Base-by-base conservation (phyloP, 1,140 invertebrate species). In the Oppia nitens region DNA sequence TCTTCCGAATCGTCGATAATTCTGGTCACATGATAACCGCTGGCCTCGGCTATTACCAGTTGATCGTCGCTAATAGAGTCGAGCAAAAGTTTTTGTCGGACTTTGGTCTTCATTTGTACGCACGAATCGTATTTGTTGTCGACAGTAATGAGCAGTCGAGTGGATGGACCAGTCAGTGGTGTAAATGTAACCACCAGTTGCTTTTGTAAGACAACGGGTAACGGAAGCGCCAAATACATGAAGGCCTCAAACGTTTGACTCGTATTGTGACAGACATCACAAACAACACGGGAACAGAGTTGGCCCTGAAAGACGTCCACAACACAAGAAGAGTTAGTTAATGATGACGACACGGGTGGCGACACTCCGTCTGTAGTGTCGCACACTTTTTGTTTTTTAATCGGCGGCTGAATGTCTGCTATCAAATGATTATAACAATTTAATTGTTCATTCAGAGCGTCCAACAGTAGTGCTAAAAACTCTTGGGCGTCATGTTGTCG, bases 241-340 rank as follows among this genome's bases (percentile, higher is more conserved):
- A 84, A 84, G 29, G 82, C 81, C 64, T 84, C 82, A 64, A 81
- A 82, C 11, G 81, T 83, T 11, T 82, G 77, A 2, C 81, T 83
- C 14, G 80, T 73, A 67, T 81, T 80, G 40, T 75, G 75, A 69
- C 82, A 84, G 45, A 73, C 74, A n/a, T 75, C 76, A 64, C 82
- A 84, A 25, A 72, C 73, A 71, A 84, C 81, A 60, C 80, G 81
- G 67, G 79, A 82, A 66, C 82, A 81, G 65, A 82, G 83, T 64
- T 83, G 80, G 58, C 82, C 81, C 68, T 83, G 80, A 68, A 83
- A 83, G 26, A 80, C 81, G 64, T 79, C 76, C n/a, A 82, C 79
- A 51, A 84, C 77, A 32, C 83, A 72, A 64, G 79, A 82, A 57
- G 77, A 72, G 17, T 76, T 71, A 81, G 81, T 83, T 40, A 79